Conservation (phyloP, 1,140 invertebrate species). For the Colletes gigas region DNA sequence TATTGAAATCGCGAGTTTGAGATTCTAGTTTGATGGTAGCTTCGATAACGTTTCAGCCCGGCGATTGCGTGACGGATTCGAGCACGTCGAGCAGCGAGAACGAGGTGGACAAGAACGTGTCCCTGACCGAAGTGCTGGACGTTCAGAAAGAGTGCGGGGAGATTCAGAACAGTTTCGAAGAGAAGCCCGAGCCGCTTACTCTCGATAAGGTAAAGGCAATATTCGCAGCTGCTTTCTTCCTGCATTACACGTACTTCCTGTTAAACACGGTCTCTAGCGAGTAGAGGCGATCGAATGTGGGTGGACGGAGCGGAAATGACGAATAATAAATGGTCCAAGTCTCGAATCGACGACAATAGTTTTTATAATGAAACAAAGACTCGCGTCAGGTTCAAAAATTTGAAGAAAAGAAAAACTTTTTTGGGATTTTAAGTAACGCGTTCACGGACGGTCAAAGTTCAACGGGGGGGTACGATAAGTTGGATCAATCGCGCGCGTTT, state of each 20-base stretch:
- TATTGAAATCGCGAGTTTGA: neutral
- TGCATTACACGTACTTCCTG: neutral
- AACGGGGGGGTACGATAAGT: neutral
- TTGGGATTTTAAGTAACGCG: neutral
- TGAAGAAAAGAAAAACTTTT: neutral
- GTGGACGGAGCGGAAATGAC: no score
- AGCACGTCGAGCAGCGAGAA: neutral
- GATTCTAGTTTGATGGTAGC: neutral
- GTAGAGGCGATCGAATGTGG: no score
- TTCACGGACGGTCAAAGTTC: no score
- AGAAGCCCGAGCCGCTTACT: rapidly evolving
- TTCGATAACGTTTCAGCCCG: conserved; percentile 19
- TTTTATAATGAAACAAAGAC: no score
- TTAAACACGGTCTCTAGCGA: no score
- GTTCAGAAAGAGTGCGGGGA: neutral
- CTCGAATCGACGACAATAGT: no score
- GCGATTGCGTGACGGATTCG: neutral
- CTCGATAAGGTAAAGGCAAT: neutral
- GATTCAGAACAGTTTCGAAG: rapidly evolving
- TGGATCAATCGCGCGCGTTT: neutral
- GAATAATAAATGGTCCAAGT: no score
- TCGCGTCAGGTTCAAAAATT: neutral
- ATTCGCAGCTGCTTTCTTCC: neutral
- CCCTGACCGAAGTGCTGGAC: conserved; percentile 24
- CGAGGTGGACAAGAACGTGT: conserved; percentile 17